Percentiles rank a stretch among this genome's conserved stretches.
Conservation (phyloP, 2,797 vertebrate genomes). For the Cetoscarus ocellatus region DNA sequence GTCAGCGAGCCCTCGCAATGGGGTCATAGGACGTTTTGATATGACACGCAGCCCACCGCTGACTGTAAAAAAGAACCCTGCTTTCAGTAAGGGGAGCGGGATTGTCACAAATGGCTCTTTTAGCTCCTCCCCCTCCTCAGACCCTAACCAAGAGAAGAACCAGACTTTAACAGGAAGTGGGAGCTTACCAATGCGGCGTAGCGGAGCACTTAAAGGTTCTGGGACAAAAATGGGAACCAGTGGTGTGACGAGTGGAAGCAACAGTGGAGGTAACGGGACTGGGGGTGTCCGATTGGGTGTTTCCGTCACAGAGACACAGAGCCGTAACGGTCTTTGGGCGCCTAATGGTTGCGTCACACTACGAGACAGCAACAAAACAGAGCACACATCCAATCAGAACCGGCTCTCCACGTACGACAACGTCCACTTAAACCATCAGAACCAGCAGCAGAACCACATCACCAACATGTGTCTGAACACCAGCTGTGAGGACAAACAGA, state of each 20-base stretch:
- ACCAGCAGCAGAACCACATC: constrained; percentile 71
- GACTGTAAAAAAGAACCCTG: constrained; percentile 95
- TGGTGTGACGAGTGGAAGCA: constrained; percentile 86
- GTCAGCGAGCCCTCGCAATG: constrained; percentile 89
- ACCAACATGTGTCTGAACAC: constrained; percentile 73
- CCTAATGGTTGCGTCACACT: constrained; percentile 91
- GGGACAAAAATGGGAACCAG: constrained; percentile 97
- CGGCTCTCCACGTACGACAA: constrained; percentile 98
- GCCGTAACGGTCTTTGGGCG: constrained; percentile 86
- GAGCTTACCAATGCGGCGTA: constrained; percentile 85
- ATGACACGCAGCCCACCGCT: constrained; percentile 91
- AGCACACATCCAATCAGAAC: constrained; percentile 87
- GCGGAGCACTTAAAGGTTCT: constrained; percentile 87
- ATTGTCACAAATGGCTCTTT: constrained; percentile 98
- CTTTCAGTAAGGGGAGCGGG: constrained; percentile 95
- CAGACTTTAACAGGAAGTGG: constrained; percentile 83
- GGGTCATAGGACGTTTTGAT: constrained; percentile 86
- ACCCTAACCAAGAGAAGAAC: constrained; percentile 86
- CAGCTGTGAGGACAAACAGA: constrained; percentile 96
- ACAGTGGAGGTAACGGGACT: constrained; percentile 61
- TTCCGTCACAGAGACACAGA: constrained; percentile 85
- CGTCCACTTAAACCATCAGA: constrained; percentile 92
- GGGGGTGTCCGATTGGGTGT: constrained; percentile 88
- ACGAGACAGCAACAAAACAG: constrained; percentile 87
- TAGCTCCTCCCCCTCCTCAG: constrained; percentile 89